phyloP scores from a whole-genome alignment of 2,888 invertebrate species.

The Microctonus hyperodae region DNA sequence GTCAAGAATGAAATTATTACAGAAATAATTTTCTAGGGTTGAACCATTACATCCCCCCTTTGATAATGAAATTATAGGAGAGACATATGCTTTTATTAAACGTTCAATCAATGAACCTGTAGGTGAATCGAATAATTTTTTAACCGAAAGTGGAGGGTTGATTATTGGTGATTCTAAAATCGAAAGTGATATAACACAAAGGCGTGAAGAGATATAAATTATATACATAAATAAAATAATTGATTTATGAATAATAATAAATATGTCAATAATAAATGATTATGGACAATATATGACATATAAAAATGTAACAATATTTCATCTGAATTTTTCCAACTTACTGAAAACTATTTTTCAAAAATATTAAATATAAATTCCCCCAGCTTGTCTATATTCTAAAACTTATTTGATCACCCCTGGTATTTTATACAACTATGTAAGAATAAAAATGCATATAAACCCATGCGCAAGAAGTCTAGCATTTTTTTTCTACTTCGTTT shows the following conservation, averaged over 20 bases:
- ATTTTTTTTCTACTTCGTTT: not conserved
- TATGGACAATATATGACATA: too few species aligned
- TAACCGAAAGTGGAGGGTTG: slow-evolving; percentile 39
- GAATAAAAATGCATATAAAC: not conserved
- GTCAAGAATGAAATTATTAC: not conserved
- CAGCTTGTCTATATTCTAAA: not conserved
- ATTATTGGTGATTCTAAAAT: slow-evolving; percentile 18
- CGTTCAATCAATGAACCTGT: slow-evolving; percentile 40
- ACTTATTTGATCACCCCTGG: not conserved
- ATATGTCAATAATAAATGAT: too few species aligned
- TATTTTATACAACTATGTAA: not conserved
- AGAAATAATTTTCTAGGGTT: not conserved
- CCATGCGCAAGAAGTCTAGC: not conserved
- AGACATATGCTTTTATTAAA: slow-evolving; percentile 42
- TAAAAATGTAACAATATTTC: too few species aligned
- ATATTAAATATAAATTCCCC: not conserved
- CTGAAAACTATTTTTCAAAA: too few species aligned
- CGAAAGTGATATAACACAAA: slow-evolving; percentile 14
- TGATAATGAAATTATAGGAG: not conserved
- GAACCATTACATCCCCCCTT: not conserved
- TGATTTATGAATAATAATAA: too few species aligned
- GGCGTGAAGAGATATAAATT: slow-evolving; percentile 1
- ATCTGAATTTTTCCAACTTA: too few species aligned
- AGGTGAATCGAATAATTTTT: slow-evolving; percentile 51
- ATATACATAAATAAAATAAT: not conserved